Evolutionary conservation across 2,797 vertebrate species (phyloP), one percentile per base, ranked within the genome.

Genomic region (Pipistrellus pipistrellus): DNA sequence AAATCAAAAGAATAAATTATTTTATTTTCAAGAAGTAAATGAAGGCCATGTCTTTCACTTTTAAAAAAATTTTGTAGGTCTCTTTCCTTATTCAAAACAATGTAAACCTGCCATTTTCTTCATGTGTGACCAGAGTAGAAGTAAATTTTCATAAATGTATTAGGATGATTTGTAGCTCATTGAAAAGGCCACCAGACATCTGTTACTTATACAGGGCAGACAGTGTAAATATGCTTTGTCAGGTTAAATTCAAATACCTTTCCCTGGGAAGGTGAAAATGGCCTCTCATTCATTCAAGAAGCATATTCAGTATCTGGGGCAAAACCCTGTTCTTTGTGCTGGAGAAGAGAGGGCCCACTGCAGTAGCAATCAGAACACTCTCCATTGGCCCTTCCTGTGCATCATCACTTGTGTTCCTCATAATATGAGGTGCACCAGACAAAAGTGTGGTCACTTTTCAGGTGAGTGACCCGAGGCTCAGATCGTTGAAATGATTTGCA

Each of bases 11-110:
- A 46, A 48, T 62, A 80, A 68, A 57, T 73, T 27, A 53, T 91
- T 96, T 86, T 75, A 41, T 72, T 93, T 87, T 82, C 6, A 30
- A 95, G 55, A 84, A 75, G 32, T 55, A 88, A 90, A 77, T 27
- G 15, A 80, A 73, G 23, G 13, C 0, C 4, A 59, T 69, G 3
- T 64, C 17, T 91, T 62, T 83, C 93, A 59, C 6, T 55, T 94
- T 86, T 53, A 30, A 41, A 83, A 41, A 83, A 80, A 76, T 68
- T 57, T 89, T 20, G 1, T 20, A 48, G 18, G 3, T 62, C 21
- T 90, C 89, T 95, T 68, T 9, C 17, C 14, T 80, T 84, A 88
- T 57, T 92, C 4, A 81, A 46, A 93, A 62, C 85, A 85, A 46
- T 71, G 2, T 32, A 69, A 91, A 73, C 15, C 21, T 81, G 21